Conservation (phyloP, 2,113 vertebrate genomes). For the Silurus asotus region DNA sequence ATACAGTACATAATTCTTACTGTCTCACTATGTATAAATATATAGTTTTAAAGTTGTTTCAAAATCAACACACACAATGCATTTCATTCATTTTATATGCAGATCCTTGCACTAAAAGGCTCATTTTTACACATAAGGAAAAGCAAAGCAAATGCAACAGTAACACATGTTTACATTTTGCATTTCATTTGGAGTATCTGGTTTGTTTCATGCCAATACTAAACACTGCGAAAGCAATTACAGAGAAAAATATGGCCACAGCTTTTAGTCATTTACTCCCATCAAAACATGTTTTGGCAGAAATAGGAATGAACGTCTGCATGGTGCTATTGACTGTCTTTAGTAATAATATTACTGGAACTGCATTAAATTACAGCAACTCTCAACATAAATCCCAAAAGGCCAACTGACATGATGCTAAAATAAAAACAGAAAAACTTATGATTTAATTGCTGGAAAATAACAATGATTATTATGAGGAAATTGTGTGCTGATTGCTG, state of each 20-base stretch:
- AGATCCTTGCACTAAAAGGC: background rate
- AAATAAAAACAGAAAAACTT: conserved; percentile 15
- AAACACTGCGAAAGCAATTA: background rate
- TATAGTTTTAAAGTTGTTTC: too few species aligned
- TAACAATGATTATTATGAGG: background rate
- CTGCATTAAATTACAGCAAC: conserved; percentile 6
- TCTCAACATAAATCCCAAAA: background rate
- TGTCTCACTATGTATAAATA: background rate
- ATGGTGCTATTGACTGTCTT: conserved; percentile 26
- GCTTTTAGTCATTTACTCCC: conserved; percentile 20
- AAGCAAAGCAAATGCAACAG: conserved; percentile 2
- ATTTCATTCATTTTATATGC: background rate
- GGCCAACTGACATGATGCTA: background rate
- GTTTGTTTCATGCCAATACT: background rate
- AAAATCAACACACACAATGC: background rate
- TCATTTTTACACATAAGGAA: background rate
- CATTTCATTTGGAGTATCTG: background rate
- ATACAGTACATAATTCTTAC: background rate
- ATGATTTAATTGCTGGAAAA: background rate
- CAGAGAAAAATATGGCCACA: background rate
- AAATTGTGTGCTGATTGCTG: background rate
- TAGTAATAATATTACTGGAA: conserved; percentile 32
- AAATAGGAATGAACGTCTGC: conserved; percentile 8
- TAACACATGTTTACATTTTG: background rate
- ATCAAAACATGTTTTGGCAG: background rate